Base-by-base conservation (phyloP, 2,113 vertebrate species). In the Melierax canorus region DNA sequence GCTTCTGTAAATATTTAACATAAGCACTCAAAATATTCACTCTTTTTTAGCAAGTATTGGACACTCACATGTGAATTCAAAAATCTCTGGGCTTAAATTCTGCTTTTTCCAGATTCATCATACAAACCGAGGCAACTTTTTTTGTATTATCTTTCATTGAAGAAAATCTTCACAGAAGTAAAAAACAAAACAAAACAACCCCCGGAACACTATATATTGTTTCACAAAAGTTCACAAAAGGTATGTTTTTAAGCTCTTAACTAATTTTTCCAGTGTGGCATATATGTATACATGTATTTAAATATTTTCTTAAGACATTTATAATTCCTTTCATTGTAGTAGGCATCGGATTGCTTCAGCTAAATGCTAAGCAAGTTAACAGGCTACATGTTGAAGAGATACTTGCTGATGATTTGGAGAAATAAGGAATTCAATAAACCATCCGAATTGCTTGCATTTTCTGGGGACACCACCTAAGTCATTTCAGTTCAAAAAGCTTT, bases 251-350 rank as follows among this genome's bases (percentile, higher is more conserved):
- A 90, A 92, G n/a, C 41, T 45, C 12, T 50, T 64, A 32, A 50
- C 23, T 62, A 9, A 7, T 22, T 82, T 87, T 67, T 53, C 23
- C n/a, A 29, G 10, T 58, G 32, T 63, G 36, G 30, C 13, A 1
- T 18, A 24, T 4, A 30, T 21, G 8, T 6, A 10, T 16, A 13
- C 6, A 9, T 22, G 5, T 11, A 4, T 7, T 1, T 15, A 11
- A 24, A 3, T 34, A 12, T 73, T 39, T 67, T 69, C n/a, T 64
- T 23, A 27, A 63, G 21, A 43, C 34, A 34, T 50, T 77, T 56
- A 15, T 32, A 66, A 77, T 73, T 81, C 10, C 12, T 34, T 64
- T 87, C 11, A 63, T 58, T 90, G 60, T 26, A 90, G 26, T 10
- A 75, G 51, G 11, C 51, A 67, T 53, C 1, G 3, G 20, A 66